Evolutionary conservation across 2,888 invertebrate species (phyloP).

Genomic region (Diogma glabrata): DNA sequence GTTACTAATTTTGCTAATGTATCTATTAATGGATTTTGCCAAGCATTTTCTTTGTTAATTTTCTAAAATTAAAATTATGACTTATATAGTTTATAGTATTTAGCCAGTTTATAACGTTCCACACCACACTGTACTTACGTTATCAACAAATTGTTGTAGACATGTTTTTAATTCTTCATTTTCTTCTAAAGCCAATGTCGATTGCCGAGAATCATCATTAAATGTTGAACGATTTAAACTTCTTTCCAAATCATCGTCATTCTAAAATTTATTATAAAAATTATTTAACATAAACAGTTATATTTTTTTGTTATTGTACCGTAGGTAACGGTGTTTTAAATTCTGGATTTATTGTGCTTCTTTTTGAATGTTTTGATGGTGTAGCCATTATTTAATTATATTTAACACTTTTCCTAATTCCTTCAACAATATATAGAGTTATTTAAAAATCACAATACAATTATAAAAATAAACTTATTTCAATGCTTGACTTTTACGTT

Average conservation of each 20-base stretch:
- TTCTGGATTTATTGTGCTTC: not conserved
- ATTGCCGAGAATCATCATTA: constrained; percentile 19
- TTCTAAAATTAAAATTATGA: constrained; percentile 43
- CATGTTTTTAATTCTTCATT: constrained; percentile 64
- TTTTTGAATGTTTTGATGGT: not conserved
- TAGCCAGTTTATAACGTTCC: not conserved
- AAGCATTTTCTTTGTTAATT: constrained; percentile 82
- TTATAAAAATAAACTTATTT: no score
- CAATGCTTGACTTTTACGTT: no score
- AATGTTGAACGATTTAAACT: constrained; percentile 34
- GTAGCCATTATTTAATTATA: constrained; percentile 1
- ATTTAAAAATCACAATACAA: no score
- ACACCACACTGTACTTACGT: no score
- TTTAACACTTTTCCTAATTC: no score
- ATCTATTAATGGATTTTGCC: constrained; percentile 77
- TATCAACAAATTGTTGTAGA: constrained; percentile 66
- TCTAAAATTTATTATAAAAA: constrained; percentile 22
- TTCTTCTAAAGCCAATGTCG: constrained; percentile 28
- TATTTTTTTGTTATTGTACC: not conserved
- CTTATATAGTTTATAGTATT: not conserved
- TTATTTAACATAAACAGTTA: not conserved
- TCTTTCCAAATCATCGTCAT: constrained; percentile 52
- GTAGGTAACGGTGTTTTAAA: constrained; percentile 4
- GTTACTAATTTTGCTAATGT: constrained; percentile 66
- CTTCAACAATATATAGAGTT: no score